A percentile compares a stretch with the other conserved stretches of the same genome.
Evolutionary conservation across 2,888 invertebrate genomes (phyloP).

Genomic region (Alitta virens): DNA sequence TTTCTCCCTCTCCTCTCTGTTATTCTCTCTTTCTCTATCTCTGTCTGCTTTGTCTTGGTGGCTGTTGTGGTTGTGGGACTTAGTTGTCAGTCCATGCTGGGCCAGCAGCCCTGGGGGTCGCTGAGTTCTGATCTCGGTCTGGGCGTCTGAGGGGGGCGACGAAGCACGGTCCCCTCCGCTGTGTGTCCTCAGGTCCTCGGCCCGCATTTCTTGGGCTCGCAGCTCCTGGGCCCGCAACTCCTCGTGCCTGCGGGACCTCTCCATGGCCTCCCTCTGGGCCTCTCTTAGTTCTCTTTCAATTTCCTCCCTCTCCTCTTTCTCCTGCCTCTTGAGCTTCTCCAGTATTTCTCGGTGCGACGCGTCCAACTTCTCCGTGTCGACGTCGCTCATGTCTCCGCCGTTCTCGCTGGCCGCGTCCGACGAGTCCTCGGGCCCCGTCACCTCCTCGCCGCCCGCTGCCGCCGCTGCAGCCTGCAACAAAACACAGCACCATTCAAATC

Average conservation of each 20-base stretch:
- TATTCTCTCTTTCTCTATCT: not conserved
- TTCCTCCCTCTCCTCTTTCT: constrained; percentile 54
- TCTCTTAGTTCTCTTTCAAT: constrained; percentile 56
- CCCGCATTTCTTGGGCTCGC: constrained; percentile 30
- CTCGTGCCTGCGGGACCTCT: constrained; percentile 39
- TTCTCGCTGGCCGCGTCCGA: constrained; percentile 20
- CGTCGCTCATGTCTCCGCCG: constrained; percentile 25
- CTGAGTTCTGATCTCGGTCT: constrained; percentile 31
- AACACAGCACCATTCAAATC: too few relatives aligned
- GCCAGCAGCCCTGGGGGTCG: constrained; percentile 30
- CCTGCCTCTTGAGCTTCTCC: constrained; percentile 54
- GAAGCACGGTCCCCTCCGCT: not conserved
- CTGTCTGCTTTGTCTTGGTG: constrained; percentile 8
- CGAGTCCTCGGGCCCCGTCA: constrained; percentile 38
- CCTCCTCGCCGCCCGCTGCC: constrained; percentile 36
- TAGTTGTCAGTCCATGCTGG: constrained; percentile 30
- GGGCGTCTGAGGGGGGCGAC: not conserved
- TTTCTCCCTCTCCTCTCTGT: not conserved
- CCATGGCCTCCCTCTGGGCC: constrained; percentile 50
- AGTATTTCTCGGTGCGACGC: constrained; percentile 48
- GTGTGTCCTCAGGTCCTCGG: constrained; percentile 7
- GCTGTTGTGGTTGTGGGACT: constrained; percentile 11
- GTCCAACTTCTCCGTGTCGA: constrained; percentile 42
- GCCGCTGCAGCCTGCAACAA: too few relatives aligned
- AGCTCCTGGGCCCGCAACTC: constrained; percentile 40